Evolutionary conservation across 2,888 invertebrate genomes (phyloP).

Genomic region (Uloborus plumipes): DNA sequence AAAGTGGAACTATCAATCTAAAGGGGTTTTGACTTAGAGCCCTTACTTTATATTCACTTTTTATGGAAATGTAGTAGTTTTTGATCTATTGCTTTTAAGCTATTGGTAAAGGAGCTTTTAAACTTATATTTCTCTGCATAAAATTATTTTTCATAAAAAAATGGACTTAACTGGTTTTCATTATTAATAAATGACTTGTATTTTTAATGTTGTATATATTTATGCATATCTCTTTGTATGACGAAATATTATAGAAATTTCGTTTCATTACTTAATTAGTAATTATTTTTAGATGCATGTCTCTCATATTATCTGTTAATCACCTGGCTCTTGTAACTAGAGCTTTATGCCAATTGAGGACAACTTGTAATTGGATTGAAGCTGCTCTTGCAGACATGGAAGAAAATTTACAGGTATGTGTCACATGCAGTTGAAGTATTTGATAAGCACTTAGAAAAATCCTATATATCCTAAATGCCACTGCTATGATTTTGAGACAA

Average conservation of each 20-base stretch:
- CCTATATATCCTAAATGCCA: too few species aligned
- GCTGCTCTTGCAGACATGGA: constrained; percentile 79
- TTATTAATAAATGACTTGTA: too few species aligned
- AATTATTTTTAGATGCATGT: constrained; percentile 74
- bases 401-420: constrained; percentile 75
- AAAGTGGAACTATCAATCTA: too few species aligned
- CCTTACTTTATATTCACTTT: too few species aligned
- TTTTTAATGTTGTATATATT: not conserved
- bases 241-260: not conserved
- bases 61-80: too few species aligned
- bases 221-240: not conserved
- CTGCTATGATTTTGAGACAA: too few species aligned
- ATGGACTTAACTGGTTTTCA: too few species aligned
- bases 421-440: not conserved
- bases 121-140: too few species aligned
- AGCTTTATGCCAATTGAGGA: constrained; percentile 71
- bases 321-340: constrained; percentile 79
- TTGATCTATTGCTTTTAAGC: too few species aligned
- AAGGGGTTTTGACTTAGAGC: too few species aligned
- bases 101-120: too few species aligned
- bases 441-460: not conserved
- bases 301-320: constrained; percentile 78
- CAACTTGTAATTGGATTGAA: constrained; percentile 75
- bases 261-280: not conserved
- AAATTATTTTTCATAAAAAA: too few species aligned